phyloP scores from a whole-genome alignment of 92 coral and sea anemone species.

The Actinernus sp. region DNA sequence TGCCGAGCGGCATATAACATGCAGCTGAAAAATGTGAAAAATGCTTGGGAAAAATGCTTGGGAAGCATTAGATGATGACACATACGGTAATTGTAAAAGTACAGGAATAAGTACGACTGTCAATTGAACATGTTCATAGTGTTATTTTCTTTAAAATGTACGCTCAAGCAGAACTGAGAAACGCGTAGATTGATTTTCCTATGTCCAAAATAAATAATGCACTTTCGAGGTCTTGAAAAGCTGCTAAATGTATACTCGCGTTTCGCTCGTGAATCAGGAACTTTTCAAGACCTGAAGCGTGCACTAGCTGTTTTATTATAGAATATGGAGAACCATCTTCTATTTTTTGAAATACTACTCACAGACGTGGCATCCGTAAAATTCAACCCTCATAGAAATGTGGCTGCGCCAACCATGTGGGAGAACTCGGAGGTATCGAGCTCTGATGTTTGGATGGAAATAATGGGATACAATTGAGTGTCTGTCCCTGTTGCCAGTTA shows the following conservation, averaged over 20 bases:
- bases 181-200: too few species aligned
- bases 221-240: too few species aligned
- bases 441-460: constrained; percentile 71
- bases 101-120: too few species aligned
- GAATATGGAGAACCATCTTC: too few species aligned
- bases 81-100: too few species aligned
- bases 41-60: too few species aligned
- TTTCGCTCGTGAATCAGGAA: neutral
- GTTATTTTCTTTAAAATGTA: too few species aligned
- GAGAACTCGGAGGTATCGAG: constrained; percentile 61
- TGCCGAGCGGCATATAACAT: constrained; percentile 39
- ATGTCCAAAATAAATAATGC: neutral
- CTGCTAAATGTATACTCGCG: neutral
- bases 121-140: too few species aligned
- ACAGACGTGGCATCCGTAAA: constrained; percentile 75
- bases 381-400: constrained; percentile 74
- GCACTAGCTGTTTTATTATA: too few species aligned
- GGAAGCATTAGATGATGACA: too few species aligned
- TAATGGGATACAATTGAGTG: constrained; percentile 51
- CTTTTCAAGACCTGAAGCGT: neutral
- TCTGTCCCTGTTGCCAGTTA: constrained; percentile 64
- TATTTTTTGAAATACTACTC: too few species aligned
- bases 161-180: too few species aligned
- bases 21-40: constrained; percentile 16
- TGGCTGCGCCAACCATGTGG: constrained; percentile 64